Conservation (phyloP, 2,888 invertebrate species). For the Meganola albula region DNA sequence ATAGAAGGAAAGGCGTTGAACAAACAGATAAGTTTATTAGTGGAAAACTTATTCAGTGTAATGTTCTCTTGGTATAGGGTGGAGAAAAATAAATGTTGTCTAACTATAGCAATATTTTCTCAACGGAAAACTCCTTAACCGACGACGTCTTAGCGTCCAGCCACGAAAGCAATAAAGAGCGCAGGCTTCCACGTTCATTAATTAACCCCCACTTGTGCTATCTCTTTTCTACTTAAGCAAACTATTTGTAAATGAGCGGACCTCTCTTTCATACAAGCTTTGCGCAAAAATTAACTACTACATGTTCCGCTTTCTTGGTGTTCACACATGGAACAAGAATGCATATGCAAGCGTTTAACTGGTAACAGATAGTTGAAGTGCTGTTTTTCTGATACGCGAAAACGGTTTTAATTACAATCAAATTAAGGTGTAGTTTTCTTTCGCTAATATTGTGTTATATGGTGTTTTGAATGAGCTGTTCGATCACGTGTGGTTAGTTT, state of each 20-base stretch:
- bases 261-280: constrained; percentile 70
- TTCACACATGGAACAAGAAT: constrained; percentile 64
- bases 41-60: constrained; percentile 21
- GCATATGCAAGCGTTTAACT: constrained; percentile 61
- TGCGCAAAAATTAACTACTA: constrained; percentile 79
- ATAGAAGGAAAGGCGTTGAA: not conserved
- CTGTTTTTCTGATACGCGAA: constrained; percentile 36
- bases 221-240: constrained; percentile 60
- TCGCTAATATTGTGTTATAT: constrained; percentile 40
- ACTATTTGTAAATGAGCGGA: constrained; percentile 72
- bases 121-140: constrained; percentile 70
- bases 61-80: constrained; percentile 21
- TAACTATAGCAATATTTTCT: constrained; percentile 58
- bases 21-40: constrained; percentile 25
- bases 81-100: constrained; percentile 45
- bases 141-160: constrained; percentile 73
- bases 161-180: constrained; percentile 78
- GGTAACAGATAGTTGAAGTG: constrained; percentile 39
- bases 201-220: constrained; percentile 66
- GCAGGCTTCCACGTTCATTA: constrained; percentile 79
- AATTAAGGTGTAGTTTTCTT: constrained; percentile 55
- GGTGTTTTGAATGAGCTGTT: constrained; percentile 36
- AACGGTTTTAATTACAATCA: constrained; percentile 53
- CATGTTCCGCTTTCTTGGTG: constrained; percentile 62
- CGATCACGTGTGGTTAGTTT: constrained; percentile 72